Percentiles rank a stretch among this genome's conserved stretches.
phyloP scores from a whole-genome alignment of 2,113 vertebrate genomes.

The Hiodon alosoides region DNA sequence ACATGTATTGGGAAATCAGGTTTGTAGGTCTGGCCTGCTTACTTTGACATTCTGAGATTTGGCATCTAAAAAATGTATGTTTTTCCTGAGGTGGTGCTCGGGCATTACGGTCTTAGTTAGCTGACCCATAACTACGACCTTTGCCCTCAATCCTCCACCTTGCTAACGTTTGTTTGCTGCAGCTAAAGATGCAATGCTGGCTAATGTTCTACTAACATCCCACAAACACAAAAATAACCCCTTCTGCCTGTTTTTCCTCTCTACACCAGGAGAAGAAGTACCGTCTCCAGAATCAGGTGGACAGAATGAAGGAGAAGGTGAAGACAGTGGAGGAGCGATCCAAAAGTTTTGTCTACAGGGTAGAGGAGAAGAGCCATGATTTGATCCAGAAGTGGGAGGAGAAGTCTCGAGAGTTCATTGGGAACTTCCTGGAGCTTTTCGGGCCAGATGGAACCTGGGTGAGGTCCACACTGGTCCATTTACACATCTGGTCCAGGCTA shows the following conservation, averaged over 20 bases:
- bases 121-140: too few species aligned
- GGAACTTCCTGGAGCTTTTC: constrained; percentile 96
- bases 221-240: neutral
- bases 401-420: constrained; percentile 94
- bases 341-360: constrained; percentile 92
- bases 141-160: too few species aligned
- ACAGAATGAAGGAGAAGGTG: constrained; percentile 96
- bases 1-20: too few species aligned
- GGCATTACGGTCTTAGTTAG: too few species aligned
- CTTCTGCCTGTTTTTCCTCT: constrained; percentile 12
- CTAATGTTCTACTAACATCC: constrained; percentile 1
- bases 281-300: constrained; percentile 94
- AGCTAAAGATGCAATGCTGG: neutral
- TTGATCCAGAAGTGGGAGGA: constrained; percentile 99
- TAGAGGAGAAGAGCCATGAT: constrained; percentile 96
- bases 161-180: neutral
- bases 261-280: constrained; percentile 89
- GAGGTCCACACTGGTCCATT: constrained; percentile 39
- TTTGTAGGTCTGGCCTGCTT: too few species aligned
- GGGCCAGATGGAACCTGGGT: constrained; percentile 96
- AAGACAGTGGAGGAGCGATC: constrained; percentile 93
- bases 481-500: neutral
- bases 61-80: too few species aligned
- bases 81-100: too few species aligned
- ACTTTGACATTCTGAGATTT: too few species aligned